phyloP scores from a whole-genome alignment of 2,888 invertebrate genomes.

The Epirrhoe alternata region DNA sequence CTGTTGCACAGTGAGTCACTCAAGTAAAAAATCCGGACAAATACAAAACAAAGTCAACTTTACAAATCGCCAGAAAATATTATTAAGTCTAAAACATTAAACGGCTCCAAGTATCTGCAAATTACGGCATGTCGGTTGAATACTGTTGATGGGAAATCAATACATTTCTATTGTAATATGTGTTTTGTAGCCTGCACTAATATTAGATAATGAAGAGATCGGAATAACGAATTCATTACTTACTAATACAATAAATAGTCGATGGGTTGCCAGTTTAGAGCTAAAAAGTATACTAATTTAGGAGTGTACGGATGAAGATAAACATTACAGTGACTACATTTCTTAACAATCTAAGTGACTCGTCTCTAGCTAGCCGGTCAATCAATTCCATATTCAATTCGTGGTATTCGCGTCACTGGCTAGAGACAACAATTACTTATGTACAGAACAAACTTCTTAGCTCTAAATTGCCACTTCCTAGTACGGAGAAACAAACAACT shows the following conservation, averaged over 20 bases:
- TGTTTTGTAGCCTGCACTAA: slow-evolving; percentile 81
- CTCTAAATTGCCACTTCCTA: slow-evolving; percentile 68
- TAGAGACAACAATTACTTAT: slow-evolving; percentile 40
- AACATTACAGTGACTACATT: slow-evolving; percentile 42
- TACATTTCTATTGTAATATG: slow-evolving; percentile 83
- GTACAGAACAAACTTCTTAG: slow-evolving; percentile 54
- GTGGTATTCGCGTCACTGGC: slow-evolving; percentile 29
- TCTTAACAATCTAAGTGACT: slow-evolving; percentile 38
- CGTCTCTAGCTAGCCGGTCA: slow-evolving; percentile 38
- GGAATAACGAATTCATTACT: slow-evolving; percentile 78
- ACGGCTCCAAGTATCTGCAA: slow-evolving; percentile 83
- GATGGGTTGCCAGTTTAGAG: slow-evolving; percentile 67
- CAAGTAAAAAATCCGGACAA: slow-evolving; percentile 80
- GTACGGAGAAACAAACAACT: slow-evolving; percentile 77
- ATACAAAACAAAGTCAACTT: slow-evolving; percentile 53
- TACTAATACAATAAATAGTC: slow-evolving; percentile 77
- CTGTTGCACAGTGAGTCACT: slow-evolving; percentile 78
- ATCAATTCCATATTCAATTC: slow-evolving; percentile 72
- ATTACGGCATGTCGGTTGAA: slow-evolving; percentile 82
- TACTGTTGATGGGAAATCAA: slow-evolving; percentile 81
- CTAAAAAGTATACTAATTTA: slow-evolving; percentile 52
- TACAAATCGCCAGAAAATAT: slow-evolving; percentile 66
- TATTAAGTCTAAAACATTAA: slow-evolving; percentile 63
- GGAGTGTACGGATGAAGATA: slow-evolving; percentile 35
- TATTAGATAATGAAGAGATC: slow-evolving; percentile 78